Base-by-base conservation (phyloP, 1,140 invertebrate genomes). In the Drosophila pseudoobscura region DNA sequence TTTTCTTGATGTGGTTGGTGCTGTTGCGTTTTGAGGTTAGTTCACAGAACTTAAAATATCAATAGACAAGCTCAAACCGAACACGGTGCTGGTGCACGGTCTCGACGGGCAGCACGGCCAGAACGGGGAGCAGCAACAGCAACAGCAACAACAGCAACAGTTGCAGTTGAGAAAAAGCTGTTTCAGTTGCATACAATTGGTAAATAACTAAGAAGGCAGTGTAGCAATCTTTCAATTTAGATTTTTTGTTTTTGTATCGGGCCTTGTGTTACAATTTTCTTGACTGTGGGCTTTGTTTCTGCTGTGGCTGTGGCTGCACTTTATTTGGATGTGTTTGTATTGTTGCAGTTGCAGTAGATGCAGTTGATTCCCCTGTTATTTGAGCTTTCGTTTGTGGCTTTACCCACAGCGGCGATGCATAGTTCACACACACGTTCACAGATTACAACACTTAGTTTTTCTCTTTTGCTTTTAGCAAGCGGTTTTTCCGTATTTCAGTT, bases 21-120 rank as follows among this genome's bases (percentile, higher is more conserved):
- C 51, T 64, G 55, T 80, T 78, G 64, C 57, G 39, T 66, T 82
- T 82, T 87, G 41, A 75, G 68, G 60, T 75, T 71, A 75, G 76
- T 88, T 82, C 78, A 75, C 78, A 88, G 70, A 87, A 88, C 75
- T 68, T 68, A 46, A 88, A 88, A 78, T 78, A 75, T 65, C 61
- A 72, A 75, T 71, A 68, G 47, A 41, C 68, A 66, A 50, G 49
- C 73, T 62, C 43, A 50, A 47, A 20, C 45, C 26, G 54, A 65
- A 59, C 41, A 11, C 13, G 47, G 64, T 31, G 17, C 17, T 17
- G 17, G 17, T 17, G 31, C 35, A 11, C 35, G 35, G 35, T 39
- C 9, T 35, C 31, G 31, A 31, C 31, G 31, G 8, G 31, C 3
- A 58, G 47, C 45, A 43, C 41, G 24, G 2, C 17, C 53, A 22